phyloP scores from a whole-genome alignment of 1,140 invertebrate genomes.

The Phymastichus coffea region DNA sequence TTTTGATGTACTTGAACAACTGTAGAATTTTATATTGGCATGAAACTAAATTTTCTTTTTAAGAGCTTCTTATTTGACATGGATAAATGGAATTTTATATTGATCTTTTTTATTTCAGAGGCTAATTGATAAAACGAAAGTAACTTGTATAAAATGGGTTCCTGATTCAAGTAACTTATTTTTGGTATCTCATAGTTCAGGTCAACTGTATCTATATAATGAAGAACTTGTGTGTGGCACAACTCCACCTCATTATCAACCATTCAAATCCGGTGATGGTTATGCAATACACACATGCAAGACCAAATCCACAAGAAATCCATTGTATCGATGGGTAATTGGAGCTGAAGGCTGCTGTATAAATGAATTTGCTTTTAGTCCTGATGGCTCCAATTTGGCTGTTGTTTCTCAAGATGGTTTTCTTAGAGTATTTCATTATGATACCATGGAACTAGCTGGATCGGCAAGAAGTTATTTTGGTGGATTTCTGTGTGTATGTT shows the following conservation, averaged over 20 bases:
- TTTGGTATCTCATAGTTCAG: conserved; percentile 90
- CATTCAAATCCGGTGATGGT: conserved; percentile 93
- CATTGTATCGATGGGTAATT: conserved; percentile 84
- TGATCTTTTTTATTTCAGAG: conserved; percentile 76
- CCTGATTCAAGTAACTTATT: conserved; percentile 92
- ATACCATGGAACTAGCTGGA: conserved; percentile 93
- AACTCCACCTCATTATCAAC: conserved; percentile 85
- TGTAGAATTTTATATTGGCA: no score
- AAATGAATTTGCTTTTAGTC: conserved; percentile 97
- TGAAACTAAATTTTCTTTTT: not conserved
- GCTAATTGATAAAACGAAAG: conserved; percentile 95
- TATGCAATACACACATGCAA: conserved; percentile 95
- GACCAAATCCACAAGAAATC: conserved; percentile 94
- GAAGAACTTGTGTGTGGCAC: conserved; percentile 89
- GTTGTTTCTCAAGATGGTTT: conserved; percentile 96
- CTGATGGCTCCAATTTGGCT: conserved; percentile 88
- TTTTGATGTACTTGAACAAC: no score
- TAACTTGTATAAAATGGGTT: conserved; percentile 98
- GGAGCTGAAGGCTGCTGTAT: conserved; percentile 84
- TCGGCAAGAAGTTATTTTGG: conserved; percentile 95
- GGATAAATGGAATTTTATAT: no score
- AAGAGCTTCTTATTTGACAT: no score
- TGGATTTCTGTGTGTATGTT: conserved; percentile 92
- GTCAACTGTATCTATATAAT: conserved; percentile 97
- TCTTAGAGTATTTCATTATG: conserved; percentile 94